Evolutionary conservation across 2,113 vertebrate genomes (phyloP), one percentile per base, ranked within the genome.

Genomic region (Raja brachyura): DNA sequence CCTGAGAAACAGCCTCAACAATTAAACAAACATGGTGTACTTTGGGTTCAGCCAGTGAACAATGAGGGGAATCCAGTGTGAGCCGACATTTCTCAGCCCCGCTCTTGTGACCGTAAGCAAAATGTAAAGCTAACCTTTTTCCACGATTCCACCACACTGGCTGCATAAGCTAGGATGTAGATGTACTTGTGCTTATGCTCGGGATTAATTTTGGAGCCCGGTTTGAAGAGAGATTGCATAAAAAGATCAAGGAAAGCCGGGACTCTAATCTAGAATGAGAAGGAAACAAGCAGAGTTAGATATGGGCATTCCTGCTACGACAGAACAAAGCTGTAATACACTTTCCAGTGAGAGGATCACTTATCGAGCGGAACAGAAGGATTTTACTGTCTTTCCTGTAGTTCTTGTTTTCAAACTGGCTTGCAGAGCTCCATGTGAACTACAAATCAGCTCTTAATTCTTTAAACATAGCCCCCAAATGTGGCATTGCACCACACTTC

Each of bases 111-210:
- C 28, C 16, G 13, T 61, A 33, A n/a, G 0, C 28, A 66, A 59
- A 74, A 48, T 85, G 0, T 25, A 77, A 16, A 33, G n/a, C 93
- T 94, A 95, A 99, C 98, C 98, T 99, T 99, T 94, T 99, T 99
- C 98, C 98, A 99, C 3, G 98, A 98, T 95, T 99, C 99, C 3
- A 99, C 98, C 93, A 99, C 99, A 0, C 99, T 99, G 25, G 99
- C 98, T 7, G 99, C 98, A 0, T 99, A 99, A 0, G 98, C 99
- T 95, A 99, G 93, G 94, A 99, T 99, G 95, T 99, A 98, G 94
- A 99, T 99, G 93, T 98, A 99, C 94, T 99, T 99, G 95, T 99
- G 98, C 94, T 99, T 99, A 93, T 99, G 99, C 94, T 99, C 99
- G 94, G 99, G 99, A 96, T 99, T 99, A 94, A 99, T 99, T 95